Base-by-base conservation (phyloP, 2,888 invertebrate genomes). In the Papilio gigon region DNA sequence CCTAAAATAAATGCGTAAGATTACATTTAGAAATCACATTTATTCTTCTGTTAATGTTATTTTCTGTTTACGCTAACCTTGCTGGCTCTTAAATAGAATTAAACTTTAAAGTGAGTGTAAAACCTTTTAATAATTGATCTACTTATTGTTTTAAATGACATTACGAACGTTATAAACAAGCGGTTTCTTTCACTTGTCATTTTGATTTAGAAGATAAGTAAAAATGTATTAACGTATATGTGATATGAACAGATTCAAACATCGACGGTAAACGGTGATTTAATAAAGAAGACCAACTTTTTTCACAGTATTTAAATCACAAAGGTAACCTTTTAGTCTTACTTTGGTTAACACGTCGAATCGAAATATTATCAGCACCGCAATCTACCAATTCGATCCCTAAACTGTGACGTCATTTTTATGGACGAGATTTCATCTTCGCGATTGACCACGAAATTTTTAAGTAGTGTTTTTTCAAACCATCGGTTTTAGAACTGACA, bases 331-430 rank as follows among this genome's bases (percentile, higher is more conserved):
- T 53, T 53, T 53, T 50, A 53, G 40, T 66, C 67, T 47, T 37
- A 30, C 35, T n/a, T 56, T 70, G 73, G 63, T 74, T 74, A 75
- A 68, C 66, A 17, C 44, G 17, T 6, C 20, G 12, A 65, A n/a
- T n/a, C n/a, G n/a, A n/a, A n/a, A 33, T 37, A 33, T 40, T 65
- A 75, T 78, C 76, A 60, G 59, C 27, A 66, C 42, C n/a, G 72
- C 75, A 76, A 76, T 78, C 76, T 76, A 77, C 75, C 20, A 47
- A 59, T 37, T 30, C 42, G 14, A 67, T 61, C 22, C 47, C 27
- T 20, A 44, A 66, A 59, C 44, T 50, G 59, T 27, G 42, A 30
- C 40, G 25, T 30, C 53, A 65, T 69, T 69, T 69, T 69, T 69
- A 69, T 42, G 60, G 68, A 69, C 65, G 3, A 35, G 65, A 69